Evolutionary conservation across 2,113 vertebrate species (phyloP), one percentile per base, ranked within the genome.

Genomic region (Climacteris rufus): DNA sequence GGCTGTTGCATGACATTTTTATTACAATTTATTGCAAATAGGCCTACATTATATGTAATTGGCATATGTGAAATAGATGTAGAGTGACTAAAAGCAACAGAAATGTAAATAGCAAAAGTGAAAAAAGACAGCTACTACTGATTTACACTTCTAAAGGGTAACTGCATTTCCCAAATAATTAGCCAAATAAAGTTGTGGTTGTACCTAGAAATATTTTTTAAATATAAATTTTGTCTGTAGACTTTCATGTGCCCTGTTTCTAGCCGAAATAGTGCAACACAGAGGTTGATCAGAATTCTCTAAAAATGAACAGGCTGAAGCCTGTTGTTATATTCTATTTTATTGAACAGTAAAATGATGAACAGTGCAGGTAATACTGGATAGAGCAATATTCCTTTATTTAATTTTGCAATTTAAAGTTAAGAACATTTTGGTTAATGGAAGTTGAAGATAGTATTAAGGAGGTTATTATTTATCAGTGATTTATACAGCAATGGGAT

Each of bases 321-420:
- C 39, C 54, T 83, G 63, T 28, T 87, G 64, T 88, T 89, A 24
- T 5, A 20, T 44, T 79, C 22, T 60, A 75, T 77, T 94, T 90
- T 77, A 77, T 44, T 94, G 63, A 93, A 70, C 19, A 83, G 23
- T 59, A 23, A 79, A 84, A 88, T 81, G 71, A 89, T 93, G 95
- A 96, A 92, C 50, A 83, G 68, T n/a, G 24, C 40, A 66, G 35
- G 30, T 81, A 90, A 90, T 81, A 68, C 2, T 0, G 2, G 64
- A 66, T 37, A 86, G 50, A 92, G 83, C 18, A 88, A 66, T 81
- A 94, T 53, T 80, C 71, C 76, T 87, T 86, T 81, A 93, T 92
- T 90, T 92, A 88, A 86, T 91, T 95, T 95, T 91, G 64, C 50
- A 89, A 50, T 93, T 86, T 83, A 28, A 94, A 89, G 76, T 78